These are phyloP conservation scores for Siniperca scherzeri DNA, from an alignment of 2,797 vertebrate genomes.

Conservation along the genomic window DNA sequence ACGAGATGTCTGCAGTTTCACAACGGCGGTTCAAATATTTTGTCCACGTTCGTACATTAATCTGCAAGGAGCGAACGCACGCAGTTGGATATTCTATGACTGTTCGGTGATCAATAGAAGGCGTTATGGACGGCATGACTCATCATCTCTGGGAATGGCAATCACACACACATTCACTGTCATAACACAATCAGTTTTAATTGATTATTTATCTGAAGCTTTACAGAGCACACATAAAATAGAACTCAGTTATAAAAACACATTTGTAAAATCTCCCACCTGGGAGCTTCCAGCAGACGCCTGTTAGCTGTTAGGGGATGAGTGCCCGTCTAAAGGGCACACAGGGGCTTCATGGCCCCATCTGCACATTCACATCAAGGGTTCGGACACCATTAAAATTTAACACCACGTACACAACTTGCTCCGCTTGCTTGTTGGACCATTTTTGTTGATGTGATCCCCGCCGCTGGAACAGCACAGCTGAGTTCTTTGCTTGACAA, in stretches of 20 bases:
- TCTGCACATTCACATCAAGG: not conserved
- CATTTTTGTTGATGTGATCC: not conserved
- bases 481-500: not conserved
- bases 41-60: not conserved
- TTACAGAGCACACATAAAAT: slow-evolving; percentile 11
- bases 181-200: not conserved
- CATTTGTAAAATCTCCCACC: slow-evolving; percentile 1
- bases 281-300: not conserved
- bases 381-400: not conserved
- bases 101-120: slow-evolving; percentile 26
- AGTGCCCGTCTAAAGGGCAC: not conserved
- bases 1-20: slow-evolving; percentile 19
- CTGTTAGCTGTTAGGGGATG: not conserved
- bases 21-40: not conserved
- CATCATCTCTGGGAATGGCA: slow-evolving; percentile 20
- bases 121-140: not conserved
- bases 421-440: rapidly evolving
- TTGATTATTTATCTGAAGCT: slow-evolving; percentile 10
- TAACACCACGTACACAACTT: not conserved
- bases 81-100: not conserved
- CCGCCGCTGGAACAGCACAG: not conserved
- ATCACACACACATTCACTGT: not conserved
- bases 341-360: not conserved
- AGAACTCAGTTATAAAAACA: slow-evolving; percentile 9
- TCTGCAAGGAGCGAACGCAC: not conserved